Base-by-base conservation (phyloP, 2,888 invertebrate species). In the Tetanocera ferruginea region DNA sequence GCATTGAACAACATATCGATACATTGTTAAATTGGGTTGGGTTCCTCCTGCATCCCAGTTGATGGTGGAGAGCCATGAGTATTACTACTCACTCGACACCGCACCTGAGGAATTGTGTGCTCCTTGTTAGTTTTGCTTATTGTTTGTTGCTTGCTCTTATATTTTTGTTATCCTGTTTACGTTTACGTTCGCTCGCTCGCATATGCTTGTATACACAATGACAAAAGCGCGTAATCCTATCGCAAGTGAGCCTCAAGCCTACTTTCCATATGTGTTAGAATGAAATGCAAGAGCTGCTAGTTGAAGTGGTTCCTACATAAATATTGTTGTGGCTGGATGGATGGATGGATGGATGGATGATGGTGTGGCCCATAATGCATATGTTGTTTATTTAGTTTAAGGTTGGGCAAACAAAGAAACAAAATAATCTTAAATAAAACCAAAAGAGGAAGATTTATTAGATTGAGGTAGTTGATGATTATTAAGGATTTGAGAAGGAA, bases 31-130 rank as follows among this genome's bases (percentile, higher is more conserved):
- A 43, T 43, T 43, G 14, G 43, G 43, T 6, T 43, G 43, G 43
- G 11, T 43, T 43, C 43, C 43, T 11, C 43, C n/a, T n/a, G 52
- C 52, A 8, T 25, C 57, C 9, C 0, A n/a, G n/a, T n/a, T n/a
- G n/a, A n/a, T n/a, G 19, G 2, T 60, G 11, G 57, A 8, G 57
- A 60, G 57, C 5, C 25, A 9, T 28, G 2, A 25, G 25, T 23
- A 5, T 55, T 4, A 60, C 11, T 60, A 11, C 23, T 23, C 25
- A 19, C 8, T 51, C 69, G 49, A 9, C 31, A 5, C 66, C 37
- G 37, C 66, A 66, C 66, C 37, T 66, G 66, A 66, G 66, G 17
- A 31, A 28, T 66, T 31, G 5, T 60, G 19, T n/a, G 66, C 31
- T 14, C 8, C 57, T 23, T 60, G 23, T 19, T 28, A 34, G 34